Base-by-base conservation (phyloP, 2,797 vertebrate species). In the Poeciliopsis presidionis region DNA sequence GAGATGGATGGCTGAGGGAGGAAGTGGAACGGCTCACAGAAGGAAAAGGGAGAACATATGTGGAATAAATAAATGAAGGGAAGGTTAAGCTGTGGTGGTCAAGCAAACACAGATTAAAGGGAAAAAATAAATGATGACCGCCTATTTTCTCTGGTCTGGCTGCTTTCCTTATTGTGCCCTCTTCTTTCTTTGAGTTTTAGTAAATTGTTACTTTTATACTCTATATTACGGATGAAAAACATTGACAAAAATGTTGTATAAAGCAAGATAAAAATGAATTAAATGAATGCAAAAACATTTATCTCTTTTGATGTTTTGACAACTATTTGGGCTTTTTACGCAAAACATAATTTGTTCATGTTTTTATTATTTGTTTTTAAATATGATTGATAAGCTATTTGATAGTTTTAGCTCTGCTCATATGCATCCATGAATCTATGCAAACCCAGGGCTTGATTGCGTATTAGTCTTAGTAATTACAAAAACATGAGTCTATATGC, bases 41-140 rank as follows among this genome's bases (percentile, higher is more conserved):
- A 83, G 82, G 79, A 89, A 86, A 86, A 82, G 73, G 59, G 81
- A 82, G 81, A 33, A 70, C 84, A 80, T 87, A 80, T 83, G 73
- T 75, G 39, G 77, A 77, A 89, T 76, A 79, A 80, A 85, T 78
- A 87, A 84, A 92, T 84, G 55, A 92, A 85, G 79, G 75, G 82
- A 85, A 83, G 79, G 84, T 79, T 81, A 81, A 82, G 79, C 79
- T 74, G 81, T 82, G 87, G 73, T 84, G 87, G 85, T 83, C 77
- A 86, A 90, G 79, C 33, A 13, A 77, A 80, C 75, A 76, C 79
- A 81, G 81, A 89, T 86, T 81, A 79, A 79, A 86, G 61, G 13
- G 73, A 43, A 72, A 71, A 39, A 39, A 39, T 36, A 36, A 36
- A 39, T 5, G 36, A 39, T 39, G 77, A 79, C 80, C 18, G 7